These are phyloP conservation scores for Diogma glabrata DNA, from an alignment of 2,888 invertebrate genomes.

Conservation along the genomic window DNA sequence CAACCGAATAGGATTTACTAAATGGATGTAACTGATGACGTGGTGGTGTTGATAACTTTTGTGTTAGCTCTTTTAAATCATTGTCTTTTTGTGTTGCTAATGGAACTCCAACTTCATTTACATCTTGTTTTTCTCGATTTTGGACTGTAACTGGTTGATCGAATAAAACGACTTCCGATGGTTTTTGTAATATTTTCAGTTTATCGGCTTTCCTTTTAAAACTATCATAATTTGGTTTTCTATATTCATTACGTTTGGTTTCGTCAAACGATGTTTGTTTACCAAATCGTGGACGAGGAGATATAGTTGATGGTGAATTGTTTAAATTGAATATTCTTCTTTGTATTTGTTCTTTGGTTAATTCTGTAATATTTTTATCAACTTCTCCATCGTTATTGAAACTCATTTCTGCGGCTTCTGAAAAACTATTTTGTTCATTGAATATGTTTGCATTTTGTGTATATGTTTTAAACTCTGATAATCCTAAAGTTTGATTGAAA, in stretches of 20 bases:
- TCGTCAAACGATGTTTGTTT: conserved; percentile 9
- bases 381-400: conserved; percentile 25
- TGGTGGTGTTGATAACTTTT: no score
- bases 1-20: conserved; percentile 32
- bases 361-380: no score
- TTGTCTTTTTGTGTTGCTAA: conserved; percentile 2
- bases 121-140: conserved; percentile 24
- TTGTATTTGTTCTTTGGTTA: conserved; percentile 22
- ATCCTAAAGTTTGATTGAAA: conserved; percentile 30
- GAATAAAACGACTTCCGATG: no score
- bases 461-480: conserved; percentile 34
- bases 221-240: conserved; percentile 8
- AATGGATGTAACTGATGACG: conserved; percentile 24
- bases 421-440: conserved; percentile 44
- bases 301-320: no score
- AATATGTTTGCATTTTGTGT: conserved; percentile 33
- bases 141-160: no score
- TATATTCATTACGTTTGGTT: conserved; percentile 7
- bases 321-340: conserved; percentile 25
- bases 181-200: background rate
- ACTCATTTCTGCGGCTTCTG: conserved; percentile 46
- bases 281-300: conserved; percentile 23
- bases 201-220: conserved; percentile 2
- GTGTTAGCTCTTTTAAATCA: conserved; percentile 18
- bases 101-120: conserved; percentile 29